A percentile compares a stretch with the other conserved stretches of the same genome.
These are phyloP conservation scores for Pyrochroa serraticornis DNA, from an alignment of 2,888 invertebrate species.

Conservation along the genomic window DNA sequence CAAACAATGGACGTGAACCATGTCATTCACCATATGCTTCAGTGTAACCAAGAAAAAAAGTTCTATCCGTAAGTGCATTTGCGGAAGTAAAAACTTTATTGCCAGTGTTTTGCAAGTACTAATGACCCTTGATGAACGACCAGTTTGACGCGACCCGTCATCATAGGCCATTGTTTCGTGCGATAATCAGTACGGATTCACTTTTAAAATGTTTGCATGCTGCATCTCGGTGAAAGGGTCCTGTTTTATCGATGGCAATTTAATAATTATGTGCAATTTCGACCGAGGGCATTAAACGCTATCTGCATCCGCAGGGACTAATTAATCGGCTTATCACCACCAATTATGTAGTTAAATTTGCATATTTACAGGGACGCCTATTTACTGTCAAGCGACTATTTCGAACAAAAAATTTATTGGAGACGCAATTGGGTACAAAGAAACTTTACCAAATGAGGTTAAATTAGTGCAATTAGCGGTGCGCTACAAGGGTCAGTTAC, in stretches of 20 bases:
- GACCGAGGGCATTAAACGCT: slow-evolving; percentile 3
- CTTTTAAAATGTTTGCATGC: no score
- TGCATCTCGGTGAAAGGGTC: no score
- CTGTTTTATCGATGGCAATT: slow-evolving; percentile 3
- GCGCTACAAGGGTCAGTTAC: no score
- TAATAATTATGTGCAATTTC: slow-evolving; percentile 1
- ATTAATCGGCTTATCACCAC: slow-evolving; percentile 13
- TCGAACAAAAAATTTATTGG: no score
- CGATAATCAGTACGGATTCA: no score
- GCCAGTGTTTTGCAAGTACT: slow-evolving; percentile 7
- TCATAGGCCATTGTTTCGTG: no score
- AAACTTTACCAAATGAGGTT: no score
- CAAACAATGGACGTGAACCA: slow-evolving; percentile 20
- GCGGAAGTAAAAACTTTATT: slow-evolving; percentile 10
- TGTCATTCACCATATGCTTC: slow-evolving; percentile 7
- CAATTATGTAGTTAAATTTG: slow-evolving; percentile 15
- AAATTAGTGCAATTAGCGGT: no score
- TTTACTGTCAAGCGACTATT: no score
- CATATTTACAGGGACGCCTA: not conserved
- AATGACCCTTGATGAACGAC: not conserved
- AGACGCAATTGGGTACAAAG: no score
- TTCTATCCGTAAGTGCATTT: slow-evolving; percentile 4
- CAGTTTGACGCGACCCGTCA: no score
- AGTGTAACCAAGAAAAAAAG: not conserved
- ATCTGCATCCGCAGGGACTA: slow-evolving; percentile 6